Conservation (phyloP, 1,140 invertebrate species). For the Cyclina sinensis region DNA sequence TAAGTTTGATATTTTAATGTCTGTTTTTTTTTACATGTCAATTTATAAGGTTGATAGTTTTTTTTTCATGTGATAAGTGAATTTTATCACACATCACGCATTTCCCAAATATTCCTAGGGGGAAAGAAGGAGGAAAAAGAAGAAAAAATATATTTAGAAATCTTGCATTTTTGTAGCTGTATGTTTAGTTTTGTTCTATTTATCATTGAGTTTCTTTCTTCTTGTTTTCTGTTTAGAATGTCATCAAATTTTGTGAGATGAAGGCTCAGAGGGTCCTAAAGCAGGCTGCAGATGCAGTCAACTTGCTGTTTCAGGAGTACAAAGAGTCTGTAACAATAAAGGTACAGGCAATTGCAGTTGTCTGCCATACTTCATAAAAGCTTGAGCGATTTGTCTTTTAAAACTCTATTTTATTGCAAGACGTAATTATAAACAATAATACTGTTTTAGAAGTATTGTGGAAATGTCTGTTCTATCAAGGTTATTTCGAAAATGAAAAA, state of each 20-base stretch:
- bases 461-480: background rate
- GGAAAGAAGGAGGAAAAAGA: too few species aligned
- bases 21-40: too few species aligned
- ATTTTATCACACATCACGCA: too few species aligned
- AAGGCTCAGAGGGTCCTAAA: conserved; percentile 4
- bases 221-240: background rate
- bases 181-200: too few species aligned
- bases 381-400: background rate
- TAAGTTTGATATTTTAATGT: too few species aligned
- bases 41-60: too few species aligned
- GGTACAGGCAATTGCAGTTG: background rate
- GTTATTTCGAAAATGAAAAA: background rate
- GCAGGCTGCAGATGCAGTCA: conserved; percentile 4
- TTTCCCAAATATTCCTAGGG: too few species aligned
- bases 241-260: conserved; percentile 14
- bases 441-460: background rate
- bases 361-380: background rate
- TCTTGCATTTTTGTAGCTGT: too few species aligned
- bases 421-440: too few species aligned
- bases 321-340: background rate
- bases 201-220: too few species aligned
- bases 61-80: too few species aligned
- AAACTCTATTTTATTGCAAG: background rate
- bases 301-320: conserved; percentile 45
- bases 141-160: too few species aligned